A percentile compares a stretch with the other conserved stretches of the same genome.
These are phyloP conservation scores for Halcyon badia DNA, from an alignment of 2,797 vertebrate species.

Conservation along the genomic window DNA sequence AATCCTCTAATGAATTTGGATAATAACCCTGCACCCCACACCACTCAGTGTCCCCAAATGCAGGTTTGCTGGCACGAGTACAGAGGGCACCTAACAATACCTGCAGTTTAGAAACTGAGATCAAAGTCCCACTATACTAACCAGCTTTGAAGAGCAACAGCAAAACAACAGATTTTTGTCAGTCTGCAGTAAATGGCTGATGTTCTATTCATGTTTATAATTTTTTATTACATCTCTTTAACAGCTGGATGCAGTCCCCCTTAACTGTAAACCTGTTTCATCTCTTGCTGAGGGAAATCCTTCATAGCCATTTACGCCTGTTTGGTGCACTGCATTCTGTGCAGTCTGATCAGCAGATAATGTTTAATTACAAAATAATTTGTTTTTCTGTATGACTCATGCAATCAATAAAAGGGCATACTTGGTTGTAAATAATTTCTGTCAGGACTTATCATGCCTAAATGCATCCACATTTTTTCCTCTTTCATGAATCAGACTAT, in stretches of 20 bases:
- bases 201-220: not conserved
- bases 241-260: not conserved
- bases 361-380: slow-evolving; percentile 23
- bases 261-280: not conserved
- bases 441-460: slow-evolving; percentile 26
- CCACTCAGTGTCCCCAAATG: not conserved
- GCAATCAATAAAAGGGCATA: slow-evolving; percentile 31
- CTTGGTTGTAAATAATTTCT: slow-evolving; percentile 14
- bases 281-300: not conserved
- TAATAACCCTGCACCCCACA: not conserved
- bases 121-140: not conserved
- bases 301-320: not conserved
- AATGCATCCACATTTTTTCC: not conserved
- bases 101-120: not conserved
- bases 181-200: not conserved
- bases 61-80: not conserved
- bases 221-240: not conserved
- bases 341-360: not conserved
- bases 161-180: not conserved
- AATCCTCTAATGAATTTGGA: not conserved
- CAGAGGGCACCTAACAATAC: not conserved
- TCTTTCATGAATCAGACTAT: slow-evolving; percentile 34
- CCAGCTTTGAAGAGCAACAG: not conserved
- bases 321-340: not conserved
- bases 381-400: slow-evolving; percentile 33